Percentiles rank a stretch among this genome's conserved stretches.
Conservation (phyloP, 2,797 vertebrate species). For the Pterois miles region DNA sequence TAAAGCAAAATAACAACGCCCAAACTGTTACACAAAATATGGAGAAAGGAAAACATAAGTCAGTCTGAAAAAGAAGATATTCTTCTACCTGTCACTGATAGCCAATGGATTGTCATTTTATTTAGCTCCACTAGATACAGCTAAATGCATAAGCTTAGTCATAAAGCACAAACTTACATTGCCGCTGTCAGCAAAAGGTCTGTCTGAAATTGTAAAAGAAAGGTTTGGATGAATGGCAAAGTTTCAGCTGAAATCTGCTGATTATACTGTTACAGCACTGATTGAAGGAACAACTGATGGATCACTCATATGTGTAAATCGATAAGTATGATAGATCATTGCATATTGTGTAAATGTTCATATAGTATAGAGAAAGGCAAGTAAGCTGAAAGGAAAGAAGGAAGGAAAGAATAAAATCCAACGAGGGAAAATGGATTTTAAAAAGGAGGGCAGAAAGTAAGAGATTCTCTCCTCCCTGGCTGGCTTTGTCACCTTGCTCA, state of each 20-base stretch:
- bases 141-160: not conserved
- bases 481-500: conserved; percentile 90
- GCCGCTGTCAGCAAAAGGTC: no score
- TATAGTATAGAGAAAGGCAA: not conserved
- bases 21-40: not conserved
- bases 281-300: not conserved
- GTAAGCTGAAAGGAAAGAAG: conserved; percentile 6
- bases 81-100: not conserved
- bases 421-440: conserved; percentile 37
- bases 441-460: conserved; percentile 61
- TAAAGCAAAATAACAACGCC: not conserved
- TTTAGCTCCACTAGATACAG: not conserved
- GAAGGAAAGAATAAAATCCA: conserved; percentile 45
- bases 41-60: not conserved
- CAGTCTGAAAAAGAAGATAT: not conserved
- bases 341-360: not conserved
- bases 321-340: not conserved
- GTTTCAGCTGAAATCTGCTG: not conserved
- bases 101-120: not conserved
- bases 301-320: not conserved
- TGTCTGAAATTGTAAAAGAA: not conserved
- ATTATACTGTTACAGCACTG: not conserved
- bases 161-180: not conserved
- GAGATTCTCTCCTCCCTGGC: conserved; percentile 84
- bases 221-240: not conserved